These are phyloP conservation scores for Notarius quadriscutis DNA, from an alignment of 2,113 vertebrate species.

Conservation along the genomic window DNA sequence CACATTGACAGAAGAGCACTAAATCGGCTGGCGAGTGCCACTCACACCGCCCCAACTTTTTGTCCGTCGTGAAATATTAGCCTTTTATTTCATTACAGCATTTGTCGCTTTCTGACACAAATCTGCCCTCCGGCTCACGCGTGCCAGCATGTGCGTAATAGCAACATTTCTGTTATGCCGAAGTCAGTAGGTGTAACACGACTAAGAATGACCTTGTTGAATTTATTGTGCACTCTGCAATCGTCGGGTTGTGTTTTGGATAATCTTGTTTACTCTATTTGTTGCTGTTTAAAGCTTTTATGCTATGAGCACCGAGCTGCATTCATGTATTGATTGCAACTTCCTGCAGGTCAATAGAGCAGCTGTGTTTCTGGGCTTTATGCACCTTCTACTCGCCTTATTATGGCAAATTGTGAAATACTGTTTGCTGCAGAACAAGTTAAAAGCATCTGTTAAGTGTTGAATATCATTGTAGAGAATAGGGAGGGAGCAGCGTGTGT, in stretches of 20 bases:
- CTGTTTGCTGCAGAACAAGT: conserved; percentile 9
- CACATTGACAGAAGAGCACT: conserved; percentile 39
- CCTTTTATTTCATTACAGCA: conserved; percentile 34
- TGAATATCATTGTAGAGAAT: not conserved
- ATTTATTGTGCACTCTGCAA: not conserved
- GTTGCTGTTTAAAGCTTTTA: not conserved
- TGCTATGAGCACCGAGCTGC: not conserved
- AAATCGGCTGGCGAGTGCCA: conserved; percentile 29
- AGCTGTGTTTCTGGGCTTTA: conserved; percentile 14
- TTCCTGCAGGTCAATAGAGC: conserved; percentile 31
- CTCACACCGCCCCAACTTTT: conserved; percentile 17
- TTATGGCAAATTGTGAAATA: not conserved
- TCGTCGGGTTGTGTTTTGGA: not conserved
- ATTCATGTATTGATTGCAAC: conserved; percentile 7
- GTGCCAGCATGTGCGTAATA: not conserved
- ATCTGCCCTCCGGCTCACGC: not conserved
- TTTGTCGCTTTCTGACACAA: conserved; percentile 26
- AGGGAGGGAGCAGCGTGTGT: not conserved
- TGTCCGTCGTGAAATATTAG: conserved; percentile 32
- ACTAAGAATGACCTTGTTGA: not conserved
- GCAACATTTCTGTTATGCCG: not conserved
- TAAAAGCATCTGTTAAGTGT: conserved; percentile 9
- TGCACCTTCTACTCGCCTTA: not conserved
- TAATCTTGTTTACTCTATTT: conserved; percentile 3
- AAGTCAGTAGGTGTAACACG: not conserved